These are phyloP conservation scores for Phacellophora camtschatica DNA, from an alignment of 30 jellyfish, hydroid and myxozoan genomes.

Conservation along the genomic window DNA sequence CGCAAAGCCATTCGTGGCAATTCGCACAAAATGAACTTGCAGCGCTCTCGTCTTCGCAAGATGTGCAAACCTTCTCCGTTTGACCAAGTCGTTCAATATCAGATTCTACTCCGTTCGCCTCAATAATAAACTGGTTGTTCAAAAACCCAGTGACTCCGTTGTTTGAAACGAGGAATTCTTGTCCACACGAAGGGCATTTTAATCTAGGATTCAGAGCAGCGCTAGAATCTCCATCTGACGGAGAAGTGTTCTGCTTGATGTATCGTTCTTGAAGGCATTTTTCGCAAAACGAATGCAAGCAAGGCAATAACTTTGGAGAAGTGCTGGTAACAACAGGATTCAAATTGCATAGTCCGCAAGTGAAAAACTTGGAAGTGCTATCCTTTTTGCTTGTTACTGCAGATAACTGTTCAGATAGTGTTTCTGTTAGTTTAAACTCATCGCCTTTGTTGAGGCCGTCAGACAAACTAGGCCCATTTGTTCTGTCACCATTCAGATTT, in stretches of 20 bases:
- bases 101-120: slow-evolving; percentile 25
- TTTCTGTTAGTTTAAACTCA: not conserved
- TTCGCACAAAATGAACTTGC: slow-evolving; percentile 76
- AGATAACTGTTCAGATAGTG: slow-evolving; percentile 45
- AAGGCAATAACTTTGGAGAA: slow-evolving; percentile 89
- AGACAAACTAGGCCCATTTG: not conserved
- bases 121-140: slow-evolving; percentile 94
- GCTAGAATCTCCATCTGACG: not conserved
- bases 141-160: slow-evolving; percentile 82
- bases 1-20: slow-evolving; percentile 95
- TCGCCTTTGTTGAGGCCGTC: not conserved
- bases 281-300: slow-evolving; percentile 97
- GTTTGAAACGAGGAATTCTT: slow-evolving; percentile 89
- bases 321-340: slow-evolving; percentile 78
- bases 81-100: slow-evolving; percentile 61
- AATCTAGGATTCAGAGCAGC: slow-evolving; percentile 61
- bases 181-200: slow-evolving; percentile 98
- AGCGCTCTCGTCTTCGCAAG: slow-evolving; percentile 94
- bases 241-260: slow-evolving; percentile 65
- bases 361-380: slow-evolving; percentile 59
- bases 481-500: slow-evolving; percentile 43
- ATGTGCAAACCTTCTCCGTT: slow-evolving; percentile 75
- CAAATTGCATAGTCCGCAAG: slow-evolving; percentile 82
- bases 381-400: slow-evolving; percentile 41
- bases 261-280: slow-evolving; percentile 81